Conservation (phyloP, 2,113 vertebrate genomes). For the Ctenomys sociabilis region DNA sequence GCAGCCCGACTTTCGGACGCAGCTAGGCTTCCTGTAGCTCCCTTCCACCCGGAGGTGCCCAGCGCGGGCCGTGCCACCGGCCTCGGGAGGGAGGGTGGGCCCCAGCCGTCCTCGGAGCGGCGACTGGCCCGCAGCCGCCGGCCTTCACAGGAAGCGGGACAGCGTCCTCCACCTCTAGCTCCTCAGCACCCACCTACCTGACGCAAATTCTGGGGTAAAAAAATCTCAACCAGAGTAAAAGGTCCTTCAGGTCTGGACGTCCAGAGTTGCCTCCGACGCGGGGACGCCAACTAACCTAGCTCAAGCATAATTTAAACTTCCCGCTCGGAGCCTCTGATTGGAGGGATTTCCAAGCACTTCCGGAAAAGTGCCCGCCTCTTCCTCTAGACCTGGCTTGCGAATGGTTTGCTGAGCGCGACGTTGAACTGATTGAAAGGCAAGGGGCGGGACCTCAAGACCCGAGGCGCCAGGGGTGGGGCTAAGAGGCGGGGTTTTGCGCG, state of each 20-base stretch:
- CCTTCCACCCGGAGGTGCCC: not conserved
- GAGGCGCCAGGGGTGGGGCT: not conserved
- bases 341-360: conserved; percentile 56
- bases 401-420: not conserved
- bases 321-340: conserved; percentile 69
- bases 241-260: not conserved
- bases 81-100: not conserved
- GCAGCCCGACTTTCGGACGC: not conserved
- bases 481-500: not conserved
- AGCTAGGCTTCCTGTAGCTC: not conserved
- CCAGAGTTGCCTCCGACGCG: not conserved
- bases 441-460: not conserved
- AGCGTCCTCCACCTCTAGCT: not conserved
- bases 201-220: not conserved
- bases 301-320: conserved; percentile 69
- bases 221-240: not conserved
- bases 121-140: not conserved
- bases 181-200: conserved; percentile 64
- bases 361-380: conserved; percentile 63
- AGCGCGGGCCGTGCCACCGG: not conserved
- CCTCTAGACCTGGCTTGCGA: not conserved
- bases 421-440: conserved; percentile 74
- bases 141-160: not conserved
- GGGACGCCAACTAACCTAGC: not conserved
- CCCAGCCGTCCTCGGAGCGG: not conserved